Percentiles rank a stretch among this genome's conserved stretches.
phyloP scores from a whole-genome alignment of 92 coral and sea anemone species.

The Porites evermanni region DNA sequence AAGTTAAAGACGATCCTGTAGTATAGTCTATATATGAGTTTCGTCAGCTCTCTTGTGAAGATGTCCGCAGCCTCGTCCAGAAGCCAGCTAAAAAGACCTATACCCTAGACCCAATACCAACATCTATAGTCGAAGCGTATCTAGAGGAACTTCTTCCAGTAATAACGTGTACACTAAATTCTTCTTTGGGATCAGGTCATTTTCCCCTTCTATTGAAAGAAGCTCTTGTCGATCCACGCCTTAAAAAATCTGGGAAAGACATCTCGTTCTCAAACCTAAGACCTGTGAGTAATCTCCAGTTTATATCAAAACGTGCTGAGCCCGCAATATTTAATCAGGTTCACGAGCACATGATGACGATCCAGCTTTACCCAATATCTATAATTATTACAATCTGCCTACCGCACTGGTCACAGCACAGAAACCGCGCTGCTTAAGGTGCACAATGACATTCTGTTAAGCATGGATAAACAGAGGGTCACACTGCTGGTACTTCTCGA shows the following conservation, averaged over 20 bases:
- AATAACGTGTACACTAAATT: slow-evolving; percentile 45
- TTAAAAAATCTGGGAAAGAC: background rate
- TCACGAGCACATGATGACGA: background rate
- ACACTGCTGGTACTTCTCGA: background rate
- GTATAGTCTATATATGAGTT: slow-evolving; percentile 22
- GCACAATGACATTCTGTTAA: slow-evolving; percentile 2
- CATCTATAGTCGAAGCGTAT: slow-evolving; percentile 33
- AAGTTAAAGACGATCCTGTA: slow-evolving; percentile 26
- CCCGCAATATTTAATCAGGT: background rate
- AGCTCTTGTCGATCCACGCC: background rate
- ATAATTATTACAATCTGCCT: background rate
- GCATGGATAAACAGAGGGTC: slow-evolving; percentile 10
- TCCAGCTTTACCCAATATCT: background rate
- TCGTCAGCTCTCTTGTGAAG: slow-evolving; percentile 34
- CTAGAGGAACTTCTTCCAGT: slow-evolving; percentile 46
- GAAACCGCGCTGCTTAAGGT: background rate
- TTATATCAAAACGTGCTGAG: background rate
- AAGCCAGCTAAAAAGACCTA: slow-evolving; percentile 56
- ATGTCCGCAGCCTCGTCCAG: slow-evolving; percentile 41
- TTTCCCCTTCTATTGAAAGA: background rate
- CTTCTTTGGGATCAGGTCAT: slow-evolving; percentile 13
- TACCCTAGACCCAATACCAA: slow-evolving; percentile 54
- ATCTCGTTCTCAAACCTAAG: background rate
- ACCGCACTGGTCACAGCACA: background rate
- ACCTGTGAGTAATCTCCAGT: background rate